Base-by-base conservation (phyloP, 2,113 vertebrate genomes). In the Corythoichthys intestinalis region DNA sequence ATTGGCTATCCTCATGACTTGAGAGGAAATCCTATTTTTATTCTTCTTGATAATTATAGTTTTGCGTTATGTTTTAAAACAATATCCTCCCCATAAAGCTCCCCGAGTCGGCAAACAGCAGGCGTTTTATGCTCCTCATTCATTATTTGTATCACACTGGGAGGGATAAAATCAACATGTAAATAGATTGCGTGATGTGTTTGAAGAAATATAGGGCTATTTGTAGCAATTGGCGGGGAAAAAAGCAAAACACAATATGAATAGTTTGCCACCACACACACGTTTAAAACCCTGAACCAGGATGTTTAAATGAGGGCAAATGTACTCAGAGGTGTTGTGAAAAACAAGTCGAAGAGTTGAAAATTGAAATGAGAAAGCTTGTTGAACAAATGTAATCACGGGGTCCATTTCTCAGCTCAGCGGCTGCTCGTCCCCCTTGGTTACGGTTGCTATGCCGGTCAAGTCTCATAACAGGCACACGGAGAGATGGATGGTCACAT, bases 1-100 rank as follows among this genome's bases (percentile, higher is more conserved):
- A 76, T 63, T 28, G 11, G 44, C n/a, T 50, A 58, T 61, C 75
- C 73, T 83, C 83, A 82, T 73, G 47, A 68, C 60, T 44, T 75
- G 65, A 72, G 69, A 60, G 67, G 50, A 69, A 66, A 70, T 68
- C 70, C 48, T 56, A 28, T 57, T 34, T 57, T 57, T 57, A 57
- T 72, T 65, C 60, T 57, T 61, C 58, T 28, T 41, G 1, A 74
- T 82, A 75, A 84, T 87, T 83, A 84, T 69, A 76, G 64, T 69
- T 76, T 73, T 67, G n/a, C 71, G 65, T 71, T 61, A 35, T 49
- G 70, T 41, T 66, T 50, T 66, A 15, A 66, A n/a, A n/a, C 49
- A 14, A 20, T 52, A 10, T 15, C 10, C 8, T 44, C 41, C 3
- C 34, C 58, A 35, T 13, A 13, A 38, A 38, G 35, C 58, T 6